phyloP scores from a whole-genome alignment of 2,113 vertebrate species.

The Potamarius usumacintae region DNA sequence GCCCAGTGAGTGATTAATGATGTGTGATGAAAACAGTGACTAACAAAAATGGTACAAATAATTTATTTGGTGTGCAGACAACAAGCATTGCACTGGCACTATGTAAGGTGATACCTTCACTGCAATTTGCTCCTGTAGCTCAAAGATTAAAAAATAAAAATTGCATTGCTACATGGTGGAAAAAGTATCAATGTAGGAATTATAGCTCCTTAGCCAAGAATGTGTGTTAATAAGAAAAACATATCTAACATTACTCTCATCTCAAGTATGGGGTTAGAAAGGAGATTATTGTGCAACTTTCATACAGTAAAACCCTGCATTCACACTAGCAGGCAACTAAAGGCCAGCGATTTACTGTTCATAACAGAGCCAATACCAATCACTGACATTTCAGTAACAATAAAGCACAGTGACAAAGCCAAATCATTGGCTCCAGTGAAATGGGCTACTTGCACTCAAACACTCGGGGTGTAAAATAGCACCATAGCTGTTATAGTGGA shows the following conservation, averaged over 20 bases:
- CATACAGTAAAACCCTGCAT: not conserved
- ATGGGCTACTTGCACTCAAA: not conserved
- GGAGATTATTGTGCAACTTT: not conserved
- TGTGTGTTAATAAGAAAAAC: not conserved
- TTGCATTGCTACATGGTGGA: not conserved
- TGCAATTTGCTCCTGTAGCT: not conserved
- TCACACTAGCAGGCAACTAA: not conserved
- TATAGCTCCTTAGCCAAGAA: too few species aligned
- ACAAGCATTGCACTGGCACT: not conserved
- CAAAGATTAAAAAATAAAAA: not conserved
- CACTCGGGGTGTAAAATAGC: not conserved
- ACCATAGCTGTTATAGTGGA: not conserved
- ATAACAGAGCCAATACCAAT: not conserved
- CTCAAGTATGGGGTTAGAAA: not conserved
- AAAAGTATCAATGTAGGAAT: too few species aligned
- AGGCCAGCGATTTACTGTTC: not conserved
- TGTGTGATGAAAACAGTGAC: slow-evolving; percentile 3
- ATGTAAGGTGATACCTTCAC: not conserved
- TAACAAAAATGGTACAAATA: not conserved
- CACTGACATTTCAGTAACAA: not conserved
- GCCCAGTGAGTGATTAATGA: not conserved
- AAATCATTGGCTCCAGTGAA: not conserved
- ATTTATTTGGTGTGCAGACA: not conserved
- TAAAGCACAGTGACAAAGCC: not conserved
- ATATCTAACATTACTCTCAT: not conserved